Evolutionary conservation across 2,113 vertebrate genomes (phyloP), one percentile per base, ranked within the genome.

Genomic region (Dipodomys merriami): DNA sequence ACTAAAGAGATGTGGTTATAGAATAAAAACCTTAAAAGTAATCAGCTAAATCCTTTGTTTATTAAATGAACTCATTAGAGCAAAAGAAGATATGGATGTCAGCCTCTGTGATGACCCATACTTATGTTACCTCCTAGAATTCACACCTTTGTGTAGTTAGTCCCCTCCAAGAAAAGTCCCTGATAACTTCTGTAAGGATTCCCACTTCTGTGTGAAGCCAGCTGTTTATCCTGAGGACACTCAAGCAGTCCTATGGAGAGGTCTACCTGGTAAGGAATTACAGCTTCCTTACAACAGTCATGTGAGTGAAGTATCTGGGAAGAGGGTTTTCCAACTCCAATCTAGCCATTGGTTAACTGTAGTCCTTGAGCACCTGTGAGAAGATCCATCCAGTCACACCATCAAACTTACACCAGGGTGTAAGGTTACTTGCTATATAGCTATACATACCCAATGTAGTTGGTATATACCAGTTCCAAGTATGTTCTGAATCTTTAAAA

Each of bases 191-290:
- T 69, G 30, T 30, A 53, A 62, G 83, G 65, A 4, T 88, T 35
- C 7, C 13, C 35, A 4, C 10, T 64, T 73, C 22, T 85, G 30
- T n/a, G 7, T 7, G 49, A 83, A 82, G 20, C 64, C n/a, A 33
- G 16, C 64, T 30, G 23, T 35, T 53, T 12, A 19, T n/a, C n/a
- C 5, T 4, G 8, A 77, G n/a, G n/a, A 80, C 62, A 30, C 30
- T 39, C 30, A 76, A 23, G 8, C 12, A 35, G 13, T 72, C 57
- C 49, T 30, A 25, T 0, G 3, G 57, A 39, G 25, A 27, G 9
- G 7, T 1, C 80, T 0, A 7, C 2, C 11, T 0, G 6, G 22
- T 12, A 0, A 94, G 81, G 22, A 82, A 22, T 5, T 5, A 4
- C 23, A 80, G 67, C 60, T 22, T 85, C 71, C 69, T 90, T 6